These are phyloP conservation scores for Ceriagrion tenellum DNA, from an alignment of 2,888 invertebrate genomes.

Conservation along the genomic window DNA sequence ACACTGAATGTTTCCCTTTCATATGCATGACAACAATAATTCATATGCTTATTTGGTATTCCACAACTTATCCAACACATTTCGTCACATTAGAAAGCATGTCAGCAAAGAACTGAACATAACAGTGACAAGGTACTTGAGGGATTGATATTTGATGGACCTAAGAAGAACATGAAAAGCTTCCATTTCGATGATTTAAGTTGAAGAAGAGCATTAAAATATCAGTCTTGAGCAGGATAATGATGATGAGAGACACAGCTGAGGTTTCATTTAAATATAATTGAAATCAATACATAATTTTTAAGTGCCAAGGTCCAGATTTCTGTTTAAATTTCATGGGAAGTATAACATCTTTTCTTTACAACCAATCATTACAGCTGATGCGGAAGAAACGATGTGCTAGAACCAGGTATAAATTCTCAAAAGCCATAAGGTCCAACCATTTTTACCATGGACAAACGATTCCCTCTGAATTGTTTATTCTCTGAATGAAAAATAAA, in stretches of 20 bases:
- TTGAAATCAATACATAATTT: background rate
- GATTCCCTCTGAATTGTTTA: too few species aligned
- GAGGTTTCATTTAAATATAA: background rate
- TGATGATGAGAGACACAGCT: background rate
- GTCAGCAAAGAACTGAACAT: background rate
- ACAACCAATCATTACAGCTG: too few species aligned
- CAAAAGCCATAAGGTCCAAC: too few species aligned
- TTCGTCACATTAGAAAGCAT: background rate
- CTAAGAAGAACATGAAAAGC: background rate
- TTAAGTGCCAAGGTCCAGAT: too few species aligned
- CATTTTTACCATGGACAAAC: too few species aligned
- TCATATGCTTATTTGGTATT: background rate
- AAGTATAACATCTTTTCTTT: too few species aligned
- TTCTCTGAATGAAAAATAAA: too few species aligned
- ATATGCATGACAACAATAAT: background rate
- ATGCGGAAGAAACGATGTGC: too few species aligned
- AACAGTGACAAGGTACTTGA: background rate
- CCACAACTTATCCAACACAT: too few species aligned
- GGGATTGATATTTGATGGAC: background rate
- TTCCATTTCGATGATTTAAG: background rate
- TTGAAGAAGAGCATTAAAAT: background rate
- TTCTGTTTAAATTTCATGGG: too few species aligned
- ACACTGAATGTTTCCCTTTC: background rate
- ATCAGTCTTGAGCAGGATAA: background rate
- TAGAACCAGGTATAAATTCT: too few species aligned